Percentiles rank a stretch among this genome's conserved stretches.
Evolutionary conservation across 2,113 vertebrate species (phyloP).

Genomic region (Tenrec ecaudatus): DNA sequence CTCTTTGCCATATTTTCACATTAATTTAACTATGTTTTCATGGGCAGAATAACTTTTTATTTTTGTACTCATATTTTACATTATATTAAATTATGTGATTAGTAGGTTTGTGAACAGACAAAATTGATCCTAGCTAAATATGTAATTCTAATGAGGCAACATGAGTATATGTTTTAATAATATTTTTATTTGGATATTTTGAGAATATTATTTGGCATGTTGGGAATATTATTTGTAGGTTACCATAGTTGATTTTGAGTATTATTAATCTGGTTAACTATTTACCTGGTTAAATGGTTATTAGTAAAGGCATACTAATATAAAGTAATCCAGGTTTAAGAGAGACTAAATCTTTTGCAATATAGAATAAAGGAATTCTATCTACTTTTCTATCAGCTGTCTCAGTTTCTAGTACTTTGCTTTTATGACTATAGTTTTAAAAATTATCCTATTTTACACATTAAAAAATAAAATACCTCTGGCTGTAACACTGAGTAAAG

Average conservation of each 20-base stretch:
- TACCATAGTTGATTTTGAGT: too few relatives aligned
- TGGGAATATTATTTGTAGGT: too few relatives aligned
- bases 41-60: not conserved
- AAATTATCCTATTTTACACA: too few relatives aligned
- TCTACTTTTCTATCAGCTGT: too few relatives aligned
- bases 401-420: too few relatives aligned
- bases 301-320: not conserved
- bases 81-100: not conserved
- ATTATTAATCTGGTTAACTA: not conserved
- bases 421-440: too few relatives aligned
- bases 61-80: constrained; percentile 4
- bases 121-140: not conserved
- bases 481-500: too few relatives aligned
- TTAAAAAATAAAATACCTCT: too few relatives aligned
- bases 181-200: too few relatives aligned
- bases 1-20: not conserved
- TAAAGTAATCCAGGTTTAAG: not conserved
- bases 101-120: not conserved
- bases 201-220: too few relatives aligned
- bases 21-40: not conserved
- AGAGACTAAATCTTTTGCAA: not conserved
- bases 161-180: not conserved
- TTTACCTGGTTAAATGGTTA: not conserved
- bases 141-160: not conserved
- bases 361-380: not conserved